Conservation (phyloP, 2,113 vertebrate species). For the Megalops atlanticus region DNA sequence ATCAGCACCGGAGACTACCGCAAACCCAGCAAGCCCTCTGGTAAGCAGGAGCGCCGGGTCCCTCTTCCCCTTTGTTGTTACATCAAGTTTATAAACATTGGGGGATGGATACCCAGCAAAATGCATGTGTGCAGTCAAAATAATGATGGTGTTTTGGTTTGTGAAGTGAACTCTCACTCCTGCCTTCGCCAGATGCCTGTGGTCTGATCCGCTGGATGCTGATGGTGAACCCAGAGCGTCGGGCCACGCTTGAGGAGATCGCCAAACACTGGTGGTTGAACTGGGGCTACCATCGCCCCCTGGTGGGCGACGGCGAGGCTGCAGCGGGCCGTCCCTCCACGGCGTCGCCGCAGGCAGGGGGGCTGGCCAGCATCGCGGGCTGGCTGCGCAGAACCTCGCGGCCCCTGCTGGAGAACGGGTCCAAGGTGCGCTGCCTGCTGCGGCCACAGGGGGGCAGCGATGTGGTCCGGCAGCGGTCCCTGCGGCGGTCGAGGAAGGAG, state of each 20-base stretch:
- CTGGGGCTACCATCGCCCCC: constrained; percentile 82
- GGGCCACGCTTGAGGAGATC: constrained; percentile 92
- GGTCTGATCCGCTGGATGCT: constrained; percentile 97
- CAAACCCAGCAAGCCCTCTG: constrained; percentile 84
- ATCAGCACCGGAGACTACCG: constrained; percentile 88
- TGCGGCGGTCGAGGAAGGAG: constrained; percentile 91
- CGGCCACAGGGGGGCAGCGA: constrained; percentile 69
- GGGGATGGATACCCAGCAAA: background rate
- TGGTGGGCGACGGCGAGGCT: constrained; percentile 70
- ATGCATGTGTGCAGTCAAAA: background rate
- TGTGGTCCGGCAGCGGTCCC: constrained; percentile 84
- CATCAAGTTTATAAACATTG: too few species aligned
- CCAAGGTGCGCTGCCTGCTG: constrained; percentile 87
- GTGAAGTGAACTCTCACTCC: background rate
- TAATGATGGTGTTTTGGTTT: too few species aligned
- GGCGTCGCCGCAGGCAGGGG: constrained; percentile 39
- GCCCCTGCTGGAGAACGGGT: constrained; percentile 86
- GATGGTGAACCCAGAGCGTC: constrained; percentile 93
- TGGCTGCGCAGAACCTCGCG: constrained; percentile 90
- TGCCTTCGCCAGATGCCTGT: constrained; percentile 81
- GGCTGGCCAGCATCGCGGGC: constrained; percentile 73
- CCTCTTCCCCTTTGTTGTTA: background rate
- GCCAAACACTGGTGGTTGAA: constrained; percentile 97
- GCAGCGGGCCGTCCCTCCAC: constrained; percentile 11
- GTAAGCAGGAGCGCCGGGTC: constrained; percentile 59